phyloP scores from a whole-genome alignment of 2,113 vertebrate genomes.

The Oophaga pumilio region DNA sequence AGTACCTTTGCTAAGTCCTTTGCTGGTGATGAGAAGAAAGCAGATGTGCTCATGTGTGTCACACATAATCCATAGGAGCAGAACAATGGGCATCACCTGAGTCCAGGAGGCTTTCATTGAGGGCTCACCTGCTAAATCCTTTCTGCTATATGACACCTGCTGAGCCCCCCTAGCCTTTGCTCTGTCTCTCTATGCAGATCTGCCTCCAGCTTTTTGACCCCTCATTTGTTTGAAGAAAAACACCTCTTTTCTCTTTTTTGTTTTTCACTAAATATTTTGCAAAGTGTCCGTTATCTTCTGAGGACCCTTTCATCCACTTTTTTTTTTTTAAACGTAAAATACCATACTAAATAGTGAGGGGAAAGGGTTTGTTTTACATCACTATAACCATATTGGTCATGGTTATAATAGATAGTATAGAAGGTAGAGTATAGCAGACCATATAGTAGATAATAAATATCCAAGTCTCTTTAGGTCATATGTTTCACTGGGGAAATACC shows the following conservation, averaged over 20 bases:
- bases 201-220: conserved; percentile 47
- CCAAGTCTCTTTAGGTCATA: not conserved
- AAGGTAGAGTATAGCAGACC: too few relatives aligned
- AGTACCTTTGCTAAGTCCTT: not conserved
- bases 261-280: conserved; percentile 54
- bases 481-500: too few relatives aligned
- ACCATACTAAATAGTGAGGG: not conserved
- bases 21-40: not conserved
- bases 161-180: conserved; percentile 26
- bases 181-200: conserved; percentile 41
- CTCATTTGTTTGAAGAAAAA: conserved; percentile 55
- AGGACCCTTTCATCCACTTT: conserved; percentile 6
- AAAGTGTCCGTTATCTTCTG: conserved; percentile 45
- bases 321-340: conserved; percentile 18
- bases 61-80: conserved; percentile 16
- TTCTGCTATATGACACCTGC: conserved; percentile 54
- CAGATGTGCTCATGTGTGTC: conserved; percentile 28
- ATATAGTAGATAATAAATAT: too few relatives aligned
- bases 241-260: conserved; percentile 48
- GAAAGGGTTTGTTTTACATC: not conserved
- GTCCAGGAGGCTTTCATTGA: not conserved
- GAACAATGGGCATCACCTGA: conserved; percentile 24
- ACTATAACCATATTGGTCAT: not conserved
- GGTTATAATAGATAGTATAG: not conserved
- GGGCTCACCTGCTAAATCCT: conserved; percentile 16